Evolutionary conservation across 2,113 vertebrate genomes (phyloP), one percentile per base, ranked within the genome.

Genomic region (Eudyptes chrysolophus): DNA sequence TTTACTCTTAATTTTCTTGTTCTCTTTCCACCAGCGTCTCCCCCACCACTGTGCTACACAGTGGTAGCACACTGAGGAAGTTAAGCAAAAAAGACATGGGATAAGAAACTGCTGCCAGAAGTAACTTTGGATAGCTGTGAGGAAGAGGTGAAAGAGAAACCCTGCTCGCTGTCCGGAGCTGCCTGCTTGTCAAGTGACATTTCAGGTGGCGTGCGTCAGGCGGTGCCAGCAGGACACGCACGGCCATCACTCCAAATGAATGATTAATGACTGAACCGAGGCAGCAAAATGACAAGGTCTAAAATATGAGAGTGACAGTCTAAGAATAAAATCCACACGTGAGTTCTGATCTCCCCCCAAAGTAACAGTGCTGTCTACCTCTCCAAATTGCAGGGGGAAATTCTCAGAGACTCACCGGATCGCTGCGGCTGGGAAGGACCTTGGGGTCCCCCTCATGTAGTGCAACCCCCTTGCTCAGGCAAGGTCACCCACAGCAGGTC

Each of bases 381-480:
- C 54, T 69, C 36, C 54, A 80, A 69, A 62, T 1, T 34, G 27
- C 20, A 6, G 36, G 24, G 13, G 4, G 13, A 7, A 66, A 64
- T 71, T 84, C 36, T 20, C 17, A 22, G 13, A 52, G 12, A 22
- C 7, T 19, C 9, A 27, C 2, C 1, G 15, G 21, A n/a, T 30
- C 2, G 0, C 40, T 27, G 20, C 0, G 0, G 21, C 25, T 58
- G 4, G 1, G 36, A 77, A 68, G 22, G 54, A 62, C 36, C 24
- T 22, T 10, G 1, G 9, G 9, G n/a, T 48, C 8, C 38, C 54
- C 3, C 0, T 5, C 52, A n/a, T 1, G 9, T 6, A 82, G 16
- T 3, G 1, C 29, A 77, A 11, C 5, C 12, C 15, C 16, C 18
- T 17, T n/a, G 49, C 34, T 66, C 49, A 27, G 29, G 29, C 18